Conservation (phyloP, 2,888 invertebrate genomes). For the Amblyteles armatorius region DNA sequence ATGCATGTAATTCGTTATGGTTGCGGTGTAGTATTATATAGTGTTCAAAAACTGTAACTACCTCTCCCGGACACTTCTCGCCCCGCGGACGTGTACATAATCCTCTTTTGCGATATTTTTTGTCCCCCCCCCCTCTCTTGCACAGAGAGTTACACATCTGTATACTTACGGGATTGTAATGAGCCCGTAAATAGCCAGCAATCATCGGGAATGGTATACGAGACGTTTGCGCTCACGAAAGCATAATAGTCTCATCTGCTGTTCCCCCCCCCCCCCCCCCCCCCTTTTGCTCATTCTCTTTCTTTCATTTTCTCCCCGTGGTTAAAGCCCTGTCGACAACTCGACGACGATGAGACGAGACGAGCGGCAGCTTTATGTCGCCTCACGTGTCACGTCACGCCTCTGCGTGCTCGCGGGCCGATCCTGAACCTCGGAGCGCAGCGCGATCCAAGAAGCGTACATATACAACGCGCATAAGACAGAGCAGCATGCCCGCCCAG, state of each 20-base stretch:
- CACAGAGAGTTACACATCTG: background rate
- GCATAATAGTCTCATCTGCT: slow-evolving; percentile 53
- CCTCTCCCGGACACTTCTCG: slow-evolving; percentile 4
- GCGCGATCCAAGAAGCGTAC: background rate
- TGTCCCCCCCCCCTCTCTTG: slow-evolving; percentile 34
- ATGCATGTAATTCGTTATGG: slow-evolving; percentile 1
- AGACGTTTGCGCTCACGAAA: slow-evolving; percentile 62
- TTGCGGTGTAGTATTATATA: background rate
- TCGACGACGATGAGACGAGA: slow-evolving; percentile 56
- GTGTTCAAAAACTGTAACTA: slow-evolving; percentile 7
- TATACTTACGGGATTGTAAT: slow-evolving; percentile 69
- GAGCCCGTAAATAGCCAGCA: slow-evolving; percentile 75
- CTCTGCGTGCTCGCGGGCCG: slow-evolving; percentile 68
- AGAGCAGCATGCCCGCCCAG: slow-evolving; percentile 2
- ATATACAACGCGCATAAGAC: background rate
- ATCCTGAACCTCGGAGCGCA: slow-evolving; percentile 11
- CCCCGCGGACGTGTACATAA: slow-evolving; percentile 41
- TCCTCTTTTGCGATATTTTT: background rate
- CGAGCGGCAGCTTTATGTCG: slow-evolving; percentile 74
- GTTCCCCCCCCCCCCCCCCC: too few relatives aligned
- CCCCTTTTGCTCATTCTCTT: slow-evolving; percentile 48
- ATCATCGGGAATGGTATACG: slow-evolving; percentile 72
- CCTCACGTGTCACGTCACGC: slow-evolving; percentile 70
- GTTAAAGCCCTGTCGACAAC: slow-evolving; percentile 47
- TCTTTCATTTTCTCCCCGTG: slow-evolving; percentile 66